Evolutionary conservation across 2,113 vertebrate genomes (phyloP), one percentile per base, ranked within the genome.

Genomic region (Datnioides undecimradiatus): DNA sequence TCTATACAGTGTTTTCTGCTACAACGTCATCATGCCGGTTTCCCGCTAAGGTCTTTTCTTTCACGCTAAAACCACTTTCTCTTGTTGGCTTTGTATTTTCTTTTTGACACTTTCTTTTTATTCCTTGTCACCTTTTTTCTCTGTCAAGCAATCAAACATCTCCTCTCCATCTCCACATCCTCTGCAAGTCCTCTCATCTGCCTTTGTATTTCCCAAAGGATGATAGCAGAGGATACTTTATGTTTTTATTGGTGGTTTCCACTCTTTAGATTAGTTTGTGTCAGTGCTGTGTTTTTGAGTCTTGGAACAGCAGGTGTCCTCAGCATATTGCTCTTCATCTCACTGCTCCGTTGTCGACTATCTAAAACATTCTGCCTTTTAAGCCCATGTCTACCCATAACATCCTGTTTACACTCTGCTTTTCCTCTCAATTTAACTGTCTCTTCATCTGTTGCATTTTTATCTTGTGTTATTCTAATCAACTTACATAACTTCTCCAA

Each of bases 261-360:
- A 55, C 48, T 49, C 43, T 72, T 58, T 27, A 33, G 27, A 76
- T 62, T 43, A 4, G 6, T 59, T 52, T 69, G 17, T 55, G 17
- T 48, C 19, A 16, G 4, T n/a, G 45, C 49, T 62, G 51, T 72
- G 48, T 43, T 80, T 46, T 43, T 29, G 23, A 51, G 58, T 29
- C 49, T 69, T 9, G 2, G 36, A 57, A 70, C 60, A 73, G 73
- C 72, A 74, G 60, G 65, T n/a, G 54, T 77, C 70, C 76, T 43
- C 41, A 33, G 34, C 36, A 33, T 46, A n/a, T 43, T 72, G 21
- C 51, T 57, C 34, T 73, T 27, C 4, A 54, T 71, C 25, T 58
- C 10, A 25, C 23, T 4, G 25, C 36, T 38, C 16, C 71, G 68
- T 38, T 41, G 31, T 45, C 21, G 4, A 16, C 36, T 65, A n/a